Evolutionary conservation across 2,113 vertebrate species (phyloP).

Genomic region (Gallinago media): DNA sequence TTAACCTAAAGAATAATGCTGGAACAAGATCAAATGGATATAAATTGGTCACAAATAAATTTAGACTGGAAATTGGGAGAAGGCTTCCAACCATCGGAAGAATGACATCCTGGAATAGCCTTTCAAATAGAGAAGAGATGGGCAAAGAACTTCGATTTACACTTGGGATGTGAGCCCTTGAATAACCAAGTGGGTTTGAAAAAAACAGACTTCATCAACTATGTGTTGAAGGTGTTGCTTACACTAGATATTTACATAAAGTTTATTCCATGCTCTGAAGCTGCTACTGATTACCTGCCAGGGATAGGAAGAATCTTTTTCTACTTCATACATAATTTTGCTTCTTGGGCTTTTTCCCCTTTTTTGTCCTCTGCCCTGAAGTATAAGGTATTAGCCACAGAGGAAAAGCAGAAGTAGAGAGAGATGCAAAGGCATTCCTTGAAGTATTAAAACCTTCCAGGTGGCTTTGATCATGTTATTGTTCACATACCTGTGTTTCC

Average conservation of each 20-base stretch:
- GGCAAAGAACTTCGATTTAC: constrained; percentile 31
- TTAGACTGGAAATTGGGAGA: not conserved
- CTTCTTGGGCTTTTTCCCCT: not conserved
- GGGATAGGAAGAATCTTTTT: not conserved
- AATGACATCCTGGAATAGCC: constrained; percentile 16
- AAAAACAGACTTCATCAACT: not conserved
- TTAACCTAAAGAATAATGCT: constrained; percentile 31
- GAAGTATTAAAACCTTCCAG: not conserved
- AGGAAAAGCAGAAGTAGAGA: not conserved
- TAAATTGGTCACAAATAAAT: constrained; percentile 50
- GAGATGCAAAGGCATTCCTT: not conserved
- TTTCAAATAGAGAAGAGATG: constrained; percentile 27
- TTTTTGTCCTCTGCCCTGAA: not conserved
- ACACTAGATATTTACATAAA: not conserved
- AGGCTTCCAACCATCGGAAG: not conserved
- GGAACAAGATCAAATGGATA: constrained; percentile 38
- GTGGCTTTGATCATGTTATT: not conserved
- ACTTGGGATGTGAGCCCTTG: constrained; percentile 5
- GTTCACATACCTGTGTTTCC: not conserved
- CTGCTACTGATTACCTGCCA: constrained; percentile 13
- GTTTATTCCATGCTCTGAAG: constrained; percentile 12
- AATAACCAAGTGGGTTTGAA: constrained; percentile 8
- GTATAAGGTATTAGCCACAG: not conserved
- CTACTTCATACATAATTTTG: not conserved
- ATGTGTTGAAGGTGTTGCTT: not conserved